Percentiles rank a stretch among this genome's conserved stretches.
These are phyloP conservation scores for Drosophila triauraria DNA, from an alignment of 1,140 invertebrate species.

Conservation along the genomic window DNA sequence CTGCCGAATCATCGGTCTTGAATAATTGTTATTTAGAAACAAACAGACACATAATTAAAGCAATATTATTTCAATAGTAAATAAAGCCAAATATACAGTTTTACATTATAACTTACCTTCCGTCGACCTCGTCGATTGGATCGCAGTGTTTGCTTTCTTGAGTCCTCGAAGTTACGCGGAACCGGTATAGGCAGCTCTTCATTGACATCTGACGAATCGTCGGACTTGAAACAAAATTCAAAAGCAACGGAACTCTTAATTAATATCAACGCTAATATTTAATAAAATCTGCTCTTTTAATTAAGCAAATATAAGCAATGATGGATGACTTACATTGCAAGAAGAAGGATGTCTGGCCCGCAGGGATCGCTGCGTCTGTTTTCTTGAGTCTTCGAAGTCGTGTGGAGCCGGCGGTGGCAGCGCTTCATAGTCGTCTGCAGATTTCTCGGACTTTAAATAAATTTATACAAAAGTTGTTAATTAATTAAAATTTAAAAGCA, in stretches of 20 bases:
- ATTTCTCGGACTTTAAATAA: not conserved
- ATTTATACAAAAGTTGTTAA: not conserved
- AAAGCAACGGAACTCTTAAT: too few relatives aligned
- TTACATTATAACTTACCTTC: not conserved
- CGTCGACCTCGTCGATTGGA: constrained; percentile 24
- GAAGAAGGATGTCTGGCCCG: constrained; percentile 3
- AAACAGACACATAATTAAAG: not conserved
- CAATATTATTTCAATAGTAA: not conserved
- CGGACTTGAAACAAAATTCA: too few relatives aligned
- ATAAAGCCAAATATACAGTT: too few relatives aligned
- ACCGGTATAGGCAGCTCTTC: not conserved
- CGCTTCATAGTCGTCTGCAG: not conserved
- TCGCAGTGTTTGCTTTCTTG: not conserved
- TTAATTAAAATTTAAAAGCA: not conserved
- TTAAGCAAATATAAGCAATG: too few relatives aligned
- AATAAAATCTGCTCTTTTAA: too few relatives aligned
- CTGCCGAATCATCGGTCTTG: not conserved
- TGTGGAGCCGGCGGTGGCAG: not conserved
- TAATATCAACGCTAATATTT: too few relatives aligned
- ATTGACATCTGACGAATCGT: not conserved
- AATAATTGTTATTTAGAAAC: not conserved
- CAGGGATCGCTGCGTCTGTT: not conserved
- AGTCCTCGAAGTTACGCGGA: not conserved
- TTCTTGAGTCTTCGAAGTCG: not conserved
- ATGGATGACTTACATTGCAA: not conserved